Conservation (phyloP, 2,113 vertebrate genomes). For the Marmota monax region DNA sequence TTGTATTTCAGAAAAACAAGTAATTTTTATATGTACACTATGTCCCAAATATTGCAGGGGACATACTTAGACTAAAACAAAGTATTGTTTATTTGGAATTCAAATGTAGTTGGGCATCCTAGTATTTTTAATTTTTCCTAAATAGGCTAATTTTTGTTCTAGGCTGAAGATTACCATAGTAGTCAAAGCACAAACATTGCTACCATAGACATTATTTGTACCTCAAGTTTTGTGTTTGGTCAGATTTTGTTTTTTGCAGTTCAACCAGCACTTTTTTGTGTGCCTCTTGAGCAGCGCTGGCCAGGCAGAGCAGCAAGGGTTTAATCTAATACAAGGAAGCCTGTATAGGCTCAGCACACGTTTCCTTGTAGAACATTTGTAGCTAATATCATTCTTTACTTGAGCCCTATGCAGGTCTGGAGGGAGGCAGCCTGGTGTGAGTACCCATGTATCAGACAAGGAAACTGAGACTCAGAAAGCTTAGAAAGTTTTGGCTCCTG, state of each 20-base stretch:
- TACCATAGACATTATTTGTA: not conserved
- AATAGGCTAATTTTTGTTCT: not conserved
- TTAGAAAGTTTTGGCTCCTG: not conserved
- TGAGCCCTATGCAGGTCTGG: not conserved
- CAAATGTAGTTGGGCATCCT: not conserved
- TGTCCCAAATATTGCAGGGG: not conserved
- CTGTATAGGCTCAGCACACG: not conserved
- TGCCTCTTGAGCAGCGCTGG: not conserved
- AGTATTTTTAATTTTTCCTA: not conserved
- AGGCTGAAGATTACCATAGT: not conserved
- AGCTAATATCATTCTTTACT: not conserved
- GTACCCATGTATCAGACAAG: not conserved
- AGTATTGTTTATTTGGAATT: conserved; percentile 29
- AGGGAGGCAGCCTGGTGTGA: not conserved
- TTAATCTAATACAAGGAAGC: not conserved
- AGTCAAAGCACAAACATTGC: not conserved
- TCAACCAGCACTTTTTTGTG: not conserved
- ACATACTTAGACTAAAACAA: not conserved
- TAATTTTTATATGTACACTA: not conserved
- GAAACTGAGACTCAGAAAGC: not conserved
- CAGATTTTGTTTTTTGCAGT: not conserved
- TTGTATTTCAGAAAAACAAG: conserved; percentile 28
- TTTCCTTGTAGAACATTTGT: not conserved
- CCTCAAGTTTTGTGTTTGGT: not conserved
- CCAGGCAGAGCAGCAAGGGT: not conserved